Evolutionary conservation across 2,888 invertebrate species (phyloP).

Genomic region (Hylaea fasciaria): DNA sequence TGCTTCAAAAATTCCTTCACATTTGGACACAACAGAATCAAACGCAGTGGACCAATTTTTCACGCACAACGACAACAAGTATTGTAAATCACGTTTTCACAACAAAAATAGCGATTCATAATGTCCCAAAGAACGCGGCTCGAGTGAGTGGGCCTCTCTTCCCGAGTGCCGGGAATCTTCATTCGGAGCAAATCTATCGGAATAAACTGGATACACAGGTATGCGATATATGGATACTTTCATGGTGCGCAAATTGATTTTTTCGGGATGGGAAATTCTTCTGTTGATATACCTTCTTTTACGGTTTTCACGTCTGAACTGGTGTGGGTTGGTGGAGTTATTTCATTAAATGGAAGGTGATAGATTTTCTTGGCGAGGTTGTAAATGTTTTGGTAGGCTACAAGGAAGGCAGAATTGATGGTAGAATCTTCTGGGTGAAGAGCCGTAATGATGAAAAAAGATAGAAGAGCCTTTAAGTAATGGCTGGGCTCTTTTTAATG

Average conservation of each 20-base stretch:
- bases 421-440: too few relatives aligned
- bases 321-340: background rate
- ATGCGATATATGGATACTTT: slow-evolving; percentile 32
- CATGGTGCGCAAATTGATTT: slow-evolving; percentile 26
- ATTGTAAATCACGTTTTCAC: slow-evolving; percentile 19
- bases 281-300: slow-evolving; percentile 13
- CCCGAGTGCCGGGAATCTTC: slow-evolving; percentile 43
- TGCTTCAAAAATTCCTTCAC: too few relatives aligned
- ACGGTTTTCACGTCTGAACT: slow-evolving; percentile 10
- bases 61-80: slow-evolving; percentile 4
- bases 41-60: background rate
- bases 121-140: slow-evolving; percentile 31
- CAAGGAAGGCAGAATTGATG: background rate
- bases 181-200: slow-evolving; percentile 50
- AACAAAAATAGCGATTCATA: slow-evolving; percentile 21
- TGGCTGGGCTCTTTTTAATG: too few relatives aligned
- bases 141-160: slow-evolving; percentile 39
- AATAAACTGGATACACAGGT: slow-evolving; percentile 45
- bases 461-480: too few relatives aligned
- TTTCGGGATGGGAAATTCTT: slow-evolving; percentile 28
- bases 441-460: too few relatives aligned
- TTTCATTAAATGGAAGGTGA: too few relatives aligned
- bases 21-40: too few relatives aligned
- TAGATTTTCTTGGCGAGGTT: too few relatives aligned
- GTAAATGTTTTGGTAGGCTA: background rate